These are phyloP conservation scores for Heliconius hermathena DNA, from an alignment of 1,140 invertebrate genomes.

Conservation along the genomic window DNA sequence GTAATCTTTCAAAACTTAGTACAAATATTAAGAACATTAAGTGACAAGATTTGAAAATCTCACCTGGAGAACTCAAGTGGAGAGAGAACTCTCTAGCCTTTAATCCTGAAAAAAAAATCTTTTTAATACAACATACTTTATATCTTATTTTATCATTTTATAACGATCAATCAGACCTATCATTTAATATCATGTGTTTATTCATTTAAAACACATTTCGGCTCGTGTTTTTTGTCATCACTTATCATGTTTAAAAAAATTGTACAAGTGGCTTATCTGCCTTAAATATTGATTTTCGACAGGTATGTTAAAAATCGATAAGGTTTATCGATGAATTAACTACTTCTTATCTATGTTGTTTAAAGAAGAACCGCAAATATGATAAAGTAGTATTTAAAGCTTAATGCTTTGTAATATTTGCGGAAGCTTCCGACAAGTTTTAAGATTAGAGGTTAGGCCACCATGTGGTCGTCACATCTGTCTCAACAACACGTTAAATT, in stretches of 20 bases:
- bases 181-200: constrained; percentile 68
- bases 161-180: constrained; percentile 57
- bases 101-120: background rate
- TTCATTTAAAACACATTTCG: constrained; percentile 66
- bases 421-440: background rate
- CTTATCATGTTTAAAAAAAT: constrained; percentile 10
- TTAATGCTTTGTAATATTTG: background rate
- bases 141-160: background rate
- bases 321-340: background rate
- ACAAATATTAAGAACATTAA: background rate
- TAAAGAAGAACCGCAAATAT: background rate
- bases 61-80: background rate
- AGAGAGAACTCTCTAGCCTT: background rate
- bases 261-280: background rate
- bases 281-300: constrained; percentile 12
- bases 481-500: background rate
- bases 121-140: background rate
- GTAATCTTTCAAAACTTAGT: too few relatives aligned
- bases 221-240: constrained; percentile 71
- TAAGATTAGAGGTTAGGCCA: background rate
- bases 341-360: background rate
- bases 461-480: background rate
- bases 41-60: background rate
- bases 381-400: background rate
- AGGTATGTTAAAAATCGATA: constrained; percentile 6